Evolutionary conservation across 2,797 vertebrate species (phyloP), one percentile per base, ranked within the genome.

Genomic region (Amphiprion clarkii): DNA sequence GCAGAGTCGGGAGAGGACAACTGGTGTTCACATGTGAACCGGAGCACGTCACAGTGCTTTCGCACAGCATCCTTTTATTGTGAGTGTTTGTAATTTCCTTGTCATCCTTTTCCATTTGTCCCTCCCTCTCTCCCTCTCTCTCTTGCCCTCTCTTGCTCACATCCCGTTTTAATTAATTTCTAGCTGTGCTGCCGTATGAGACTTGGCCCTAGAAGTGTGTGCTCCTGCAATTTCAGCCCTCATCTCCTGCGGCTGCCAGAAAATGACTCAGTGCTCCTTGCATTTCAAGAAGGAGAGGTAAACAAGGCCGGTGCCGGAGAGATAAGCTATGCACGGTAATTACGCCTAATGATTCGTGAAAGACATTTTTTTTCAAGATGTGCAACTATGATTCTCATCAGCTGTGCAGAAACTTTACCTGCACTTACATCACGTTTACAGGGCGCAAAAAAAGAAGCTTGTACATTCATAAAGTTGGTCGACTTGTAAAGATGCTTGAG

Each of bases 131-230:
- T 55, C 56, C 51, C 54, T 62, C 76, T 62, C 78, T 54, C 74
- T 70, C 71, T 55, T 74, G 68, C 74, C 78, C 77, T 77, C 63
- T 79, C 81, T 81, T 67, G 39, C 73, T 82, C n/a, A 78, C 86
- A 66, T 81, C 77, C 82, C 59, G 60, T 89, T 93, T 92, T 94
- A 93, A 93, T 94, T 94, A 92, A 93, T 93, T 94, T 91, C 92
- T 92, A 73, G 90, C 93, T 94, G 93, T 89, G 93, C 89, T 92
- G 83, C 87, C 79, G 82, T 87, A 90, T 89, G 90, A 94, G 87
- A 88, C 79, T 88, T 87, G 91, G 90, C 92, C 83, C 54, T 70
- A 74, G 86, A 90, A 90, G 86, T 88, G 89, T 91, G 77, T 74
- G 82, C 87, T 89, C 87, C 84, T 85, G 84, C 84, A 78, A 82